Evolutionary conservation across 2,113 vertebrate genomes (phyloP).

Genomic region (Semicossyphus pulcher): DNA sequence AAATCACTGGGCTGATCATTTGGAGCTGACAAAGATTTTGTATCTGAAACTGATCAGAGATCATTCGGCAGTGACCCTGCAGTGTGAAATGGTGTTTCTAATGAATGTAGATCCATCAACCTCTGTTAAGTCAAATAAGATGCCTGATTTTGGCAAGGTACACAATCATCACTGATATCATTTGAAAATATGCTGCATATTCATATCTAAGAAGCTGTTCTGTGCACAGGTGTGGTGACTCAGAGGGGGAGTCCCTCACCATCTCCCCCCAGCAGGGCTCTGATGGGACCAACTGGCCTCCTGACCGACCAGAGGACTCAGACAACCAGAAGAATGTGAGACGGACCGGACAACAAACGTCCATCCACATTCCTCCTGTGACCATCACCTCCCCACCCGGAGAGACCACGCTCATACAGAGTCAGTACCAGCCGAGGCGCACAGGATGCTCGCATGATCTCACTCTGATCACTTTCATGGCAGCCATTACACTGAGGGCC

Average conservation of each 20-base stretch:
- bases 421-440: constrained; percentile 82
- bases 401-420: constrained; percentile 87
- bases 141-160: not conserved
- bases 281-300: constrained; percentile 81
- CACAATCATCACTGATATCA: not conserved
- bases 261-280: constrained; percentile 82
- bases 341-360: constrained; percentile 82
- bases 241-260: constrained; percentile 78
- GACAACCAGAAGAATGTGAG: constrained; percentile 93
- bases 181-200: not conserved
- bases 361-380: constrained; percentile 87
- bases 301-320: constrained; percentile 88
- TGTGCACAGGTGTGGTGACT: constrained; percentile 84
- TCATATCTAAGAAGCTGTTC: not conserved
- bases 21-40: not conserved
- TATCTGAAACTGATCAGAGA: not conserved
- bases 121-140: not conserved
- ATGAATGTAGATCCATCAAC: not conserved
- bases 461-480: not conserved
- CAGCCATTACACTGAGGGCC: not conserved
- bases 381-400: constrained; percentile 87
- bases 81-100: not conserved
- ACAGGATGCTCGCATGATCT: not conserved
- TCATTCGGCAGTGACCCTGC: not conserved
- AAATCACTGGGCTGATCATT: not conserved